Evolutionary conservation across 2,113 vertebrate genomes (phyloP).

Genomic region (Etia nguti): DNA sequence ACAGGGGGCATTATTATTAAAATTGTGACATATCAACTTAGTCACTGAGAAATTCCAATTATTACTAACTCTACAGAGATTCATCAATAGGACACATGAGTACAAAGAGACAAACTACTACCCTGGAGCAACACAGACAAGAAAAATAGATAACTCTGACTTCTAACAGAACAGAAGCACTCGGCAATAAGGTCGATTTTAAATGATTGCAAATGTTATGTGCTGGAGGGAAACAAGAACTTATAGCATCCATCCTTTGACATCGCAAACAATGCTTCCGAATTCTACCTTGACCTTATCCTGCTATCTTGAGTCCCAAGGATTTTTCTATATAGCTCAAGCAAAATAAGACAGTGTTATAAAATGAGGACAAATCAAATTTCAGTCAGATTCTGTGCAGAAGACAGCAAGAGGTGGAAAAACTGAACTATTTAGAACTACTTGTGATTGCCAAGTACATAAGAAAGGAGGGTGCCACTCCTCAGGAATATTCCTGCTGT

Average conservation of each 20-base stretch:
- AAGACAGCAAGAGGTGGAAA: background rate
- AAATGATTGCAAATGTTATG: background rate
- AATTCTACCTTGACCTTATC: background rate
- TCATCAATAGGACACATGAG: background rate
- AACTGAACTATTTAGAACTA: background rate
- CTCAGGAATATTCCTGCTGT: background rate
- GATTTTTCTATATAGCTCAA: background rate
- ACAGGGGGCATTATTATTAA: background rate
- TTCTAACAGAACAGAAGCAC: background rate
- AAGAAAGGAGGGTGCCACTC: background rate
- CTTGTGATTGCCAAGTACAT: background rate
- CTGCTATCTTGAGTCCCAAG: background rate
- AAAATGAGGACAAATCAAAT: background rate
- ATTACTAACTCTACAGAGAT: background rate
- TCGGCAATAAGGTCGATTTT: background rate
- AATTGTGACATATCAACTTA: slow-evolving; percentile 13
- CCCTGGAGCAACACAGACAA: background rate
- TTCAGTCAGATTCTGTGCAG: background rate
- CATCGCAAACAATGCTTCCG: background rate
- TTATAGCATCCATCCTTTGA: background rate
- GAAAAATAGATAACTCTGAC: background rate
- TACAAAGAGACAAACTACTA: background rate
- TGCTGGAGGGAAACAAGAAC: background rate
- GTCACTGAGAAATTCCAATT: slow-evolving; percentile 1
- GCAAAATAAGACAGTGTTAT: background rate